Evolutionary conservation across 2,113 vertebrate genomes (phyloP), one percentile per base, ranked within the genome.

Genomic region (Tamias sibiricus): DNA sequence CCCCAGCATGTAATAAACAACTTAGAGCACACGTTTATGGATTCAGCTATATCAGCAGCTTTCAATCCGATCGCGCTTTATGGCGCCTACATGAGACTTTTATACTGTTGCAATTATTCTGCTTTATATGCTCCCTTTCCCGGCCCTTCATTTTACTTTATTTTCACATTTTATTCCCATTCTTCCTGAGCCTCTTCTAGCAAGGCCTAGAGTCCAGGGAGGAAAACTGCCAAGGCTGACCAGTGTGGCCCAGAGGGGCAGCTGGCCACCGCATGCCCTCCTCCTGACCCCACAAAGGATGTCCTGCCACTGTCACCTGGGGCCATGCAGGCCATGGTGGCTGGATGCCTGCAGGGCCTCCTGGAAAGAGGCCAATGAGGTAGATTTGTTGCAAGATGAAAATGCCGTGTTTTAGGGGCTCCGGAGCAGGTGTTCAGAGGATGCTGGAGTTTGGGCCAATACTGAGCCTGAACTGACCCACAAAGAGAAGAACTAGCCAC

Each of bases 11-110:
- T 92, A 30, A 90, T 98, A 98, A 98, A 98, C 98, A 96, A 96
- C 89, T 76, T 20, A 13, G 97, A 86, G 97, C 95, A 82, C 52
- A 0, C 95, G 96, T 97, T 99, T 98, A 98, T 98, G 98, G 98
- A 98, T 98, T 98, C 98, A 90, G 98, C 98, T 98, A 82, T 97
- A 98, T 99, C 98, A 98, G 98, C 98, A 98, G 98, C 98, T 98
- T 98, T 98, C 97, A 83, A 87, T 96, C 95, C 71, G 8, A 92
- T 97, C 94, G n/a, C 20, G 1, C 91, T 98, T 99, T 98, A 98
- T 90, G 95, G 98, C 74, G 6, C 97, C 98, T 97, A 98, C 98
- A 97, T 0, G 98, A 98, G 98, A 93, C 95, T 96, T 97, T 98
- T 98, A 98, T 98, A 98, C 97, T 77, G 96, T 93, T 19, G 97